These are phyloP conservation scores for Diadegma fenestrale DNA, from an alignment of 2,888 invertebrate species.

Conservation along the genomic window DNA sequence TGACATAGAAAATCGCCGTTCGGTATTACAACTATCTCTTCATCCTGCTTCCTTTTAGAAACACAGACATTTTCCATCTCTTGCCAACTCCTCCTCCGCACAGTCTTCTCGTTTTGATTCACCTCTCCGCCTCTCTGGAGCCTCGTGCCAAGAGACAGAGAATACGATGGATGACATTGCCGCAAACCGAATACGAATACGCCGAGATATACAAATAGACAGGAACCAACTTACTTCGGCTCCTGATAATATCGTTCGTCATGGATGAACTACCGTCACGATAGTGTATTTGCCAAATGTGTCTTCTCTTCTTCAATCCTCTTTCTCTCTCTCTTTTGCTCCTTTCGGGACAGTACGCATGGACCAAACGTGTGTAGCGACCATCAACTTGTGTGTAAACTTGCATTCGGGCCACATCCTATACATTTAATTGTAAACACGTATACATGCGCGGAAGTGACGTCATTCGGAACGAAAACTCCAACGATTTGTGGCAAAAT, in stretches of 20 bases:
- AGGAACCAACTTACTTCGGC: slow-evolving; percentile 57
- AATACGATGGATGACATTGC: slow-evolving; percentile 41
- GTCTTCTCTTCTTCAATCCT: slow-evolving; percentile 9
- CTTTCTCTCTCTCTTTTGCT: neutral
- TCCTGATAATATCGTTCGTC: slow-evolving; percentile 67
- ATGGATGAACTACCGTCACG: slow-evolving; percentile 57
- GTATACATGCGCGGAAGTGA: neutral
- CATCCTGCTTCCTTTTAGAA: slow-evolving; percentile 23
- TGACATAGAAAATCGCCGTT: neutral
- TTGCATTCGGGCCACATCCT: slow-evolving; percentile 29
- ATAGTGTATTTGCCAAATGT: slow-evolving; percentile 64
- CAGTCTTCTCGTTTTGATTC: slow-evolving; percentile 6
- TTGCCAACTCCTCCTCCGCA: neutral
- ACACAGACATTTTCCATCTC: neutral
- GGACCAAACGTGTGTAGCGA: slow-evolving; percentile 32
- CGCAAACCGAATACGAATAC: slow-evolving; percentile 56
- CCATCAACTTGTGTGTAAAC: slow-evolving; percentile 47
- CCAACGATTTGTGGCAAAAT: slow-evolving; percentile 26
- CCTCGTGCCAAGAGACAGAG: slow-evolving; percentile 62
- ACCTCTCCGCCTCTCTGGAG: slow-evolving; percentile 14
- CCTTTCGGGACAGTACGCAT: slow-evolving; percentile 5
- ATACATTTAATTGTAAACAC: slow-evolving; percentile 6
- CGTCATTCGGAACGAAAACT: slow-evolving; percentile 32
- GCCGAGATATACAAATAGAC: slow-evolving; percentile 17
- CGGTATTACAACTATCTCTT: slow-evolving; percentile 21